Evolutionary conservation across 2,797 vertebrate species (phyloP), one percentile per base, ranked within the genome.

Genomic region (Epinephelus malabaricus): DNA sequence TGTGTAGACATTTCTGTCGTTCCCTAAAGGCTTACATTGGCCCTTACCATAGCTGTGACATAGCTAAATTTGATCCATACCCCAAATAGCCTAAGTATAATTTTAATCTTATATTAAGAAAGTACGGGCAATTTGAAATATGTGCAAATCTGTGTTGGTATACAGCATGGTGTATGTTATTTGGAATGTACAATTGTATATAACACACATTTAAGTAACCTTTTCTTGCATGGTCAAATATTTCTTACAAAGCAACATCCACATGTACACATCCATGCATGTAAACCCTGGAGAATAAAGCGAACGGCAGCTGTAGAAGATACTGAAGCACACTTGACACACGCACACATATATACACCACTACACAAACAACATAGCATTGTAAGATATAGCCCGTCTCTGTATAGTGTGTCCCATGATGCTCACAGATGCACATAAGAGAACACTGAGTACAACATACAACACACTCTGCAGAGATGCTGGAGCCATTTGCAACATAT

Each of bases 401-500:
- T 72, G 63, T 43, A 5, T 53, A 45, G 21, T 12, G 19, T 54
- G 47, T 85, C 65, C 69, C 53, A 19, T 34, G 49, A 79, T 67
- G 78, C 61, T 49, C 75, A 34, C 69, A 67, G 63, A 83, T 54
- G 55, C 78, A 62, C 69, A 56, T 14, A 73, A 21, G 70, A 75
- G 75, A 68, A 74, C 75, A 74, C 27, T 19, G 65, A 68, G 66
- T 53, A 59, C 67, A 86, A 70, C 78, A 69, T 38, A 54, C 63
- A 61, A 73, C 60, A 47, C 81, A 34, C 59, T 53, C 81, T 81
- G 78, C 78, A 86, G 69, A 81, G 68, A 84, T 15, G 47, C 72
- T 34, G 75, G 53, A 90, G 82, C 83, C 65, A 82, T 89, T 89
- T 88, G 85, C 74, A 88, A 77, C 81, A 87, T 73, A 87, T 86